Evolutionary conservation across 2,888 invertebrate species (phyloP).

Genomic region (Cephus sareptanus): DNA sequence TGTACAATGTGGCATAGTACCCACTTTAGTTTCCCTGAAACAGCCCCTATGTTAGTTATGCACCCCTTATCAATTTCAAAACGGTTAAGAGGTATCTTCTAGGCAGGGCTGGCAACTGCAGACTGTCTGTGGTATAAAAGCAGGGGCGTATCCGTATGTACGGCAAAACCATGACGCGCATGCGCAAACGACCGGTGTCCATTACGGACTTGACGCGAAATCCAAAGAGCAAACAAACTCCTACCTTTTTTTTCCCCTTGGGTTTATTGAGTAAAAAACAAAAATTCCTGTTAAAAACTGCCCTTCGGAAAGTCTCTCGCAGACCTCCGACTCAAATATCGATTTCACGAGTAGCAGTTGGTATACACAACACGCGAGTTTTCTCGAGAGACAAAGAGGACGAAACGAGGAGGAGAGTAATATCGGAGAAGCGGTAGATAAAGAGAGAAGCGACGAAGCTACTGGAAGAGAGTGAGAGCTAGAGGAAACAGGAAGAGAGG

Average conservation of each 20-base stretch:
- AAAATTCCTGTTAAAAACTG: neutral
- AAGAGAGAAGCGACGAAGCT: conserved; percentile 16
- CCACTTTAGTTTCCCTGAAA: neutral
- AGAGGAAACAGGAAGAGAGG: conserved; percentile 9
- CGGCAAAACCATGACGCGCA: conserved; percentile 9
- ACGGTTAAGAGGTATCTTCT: conserved; percentile 29
- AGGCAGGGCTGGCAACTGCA: neutral
- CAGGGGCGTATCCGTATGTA: conserved; percentile 36
- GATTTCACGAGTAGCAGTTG: neutral
- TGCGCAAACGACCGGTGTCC: conserved; percentile 12
- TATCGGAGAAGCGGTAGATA: conserved; percentile 19
- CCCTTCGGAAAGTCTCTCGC: neutral
- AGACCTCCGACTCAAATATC: neutral
- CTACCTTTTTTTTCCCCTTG: neutral
- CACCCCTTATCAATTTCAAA: conserved; percentile 58
- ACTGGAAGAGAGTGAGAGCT: neutral
- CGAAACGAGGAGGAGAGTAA: conserved; percentile 9
- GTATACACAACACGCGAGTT: neutral
- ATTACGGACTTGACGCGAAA: neutral
- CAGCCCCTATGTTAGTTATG: neutral
- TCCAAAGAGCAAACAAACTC: neutral
- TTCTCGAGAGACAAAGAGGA: neutral
- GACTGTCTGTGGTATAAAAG: conserved; percentile 14
- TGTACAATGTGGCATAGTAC: neutral
- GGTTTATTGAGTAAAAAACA: neutral